Percentiles rank a stretch among this genome's conserved stretches.
Evolutionary conservation across 2,113 vertebrate genomes (phyloP).

Genomic region (Gopherus evgoodei): DNA sequence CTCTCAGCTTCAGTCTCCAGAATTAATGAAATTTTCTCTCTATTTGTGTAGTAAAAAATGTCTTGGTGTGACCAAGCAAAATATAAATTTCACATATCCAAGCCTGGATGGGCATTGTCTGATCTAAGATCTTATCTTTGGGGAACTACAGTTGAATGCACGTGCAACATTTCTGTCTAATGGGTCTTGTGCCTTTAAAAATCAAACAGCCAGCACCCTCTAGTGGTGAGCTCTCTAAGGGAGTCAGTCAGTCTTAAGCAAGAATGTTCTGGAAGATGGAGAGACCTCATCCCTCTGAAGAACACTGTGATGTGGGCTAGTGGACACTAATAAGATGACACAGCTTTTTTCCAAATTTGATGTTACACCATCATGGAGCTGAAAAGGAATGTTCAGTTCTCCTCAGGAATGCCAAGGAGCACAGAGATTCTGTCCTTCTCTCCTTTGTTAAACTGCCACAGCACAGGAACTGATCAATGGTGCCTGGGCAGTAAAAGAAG

Average conservation of each 20-base stretch:
- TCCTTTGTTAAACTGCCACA: neutral
- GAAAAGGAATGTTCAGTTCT: neutral
- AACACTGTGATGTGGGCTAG: neutral
- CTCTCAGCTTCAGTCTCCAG: neutral
- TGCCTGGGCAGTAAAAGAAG: neutral
- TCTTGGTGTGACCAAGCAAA: neutral
- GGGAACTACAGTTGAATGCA: neutral
- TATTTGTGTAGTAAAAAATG: rapidly evolving
- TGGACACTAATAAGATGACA: neutral
- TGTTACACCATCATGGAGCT: neutral
- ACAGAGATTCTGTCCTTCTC: neutral
- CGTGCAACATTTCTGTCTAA: neutral
- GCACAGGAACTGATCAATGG: neutral
- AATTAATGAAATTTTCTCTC: neutral
- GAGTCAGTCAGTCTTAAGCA: neutral
- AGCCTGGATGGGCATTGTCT: neutral
- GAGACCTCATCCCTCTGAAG: neutral
- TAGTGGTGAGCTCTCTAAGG: conserved; percentile 47
- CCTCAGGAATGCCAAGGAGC: neutral
- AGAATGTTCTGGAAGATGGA: conserved; percentile 60
- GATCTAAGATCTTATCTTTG: rapidly evolving
- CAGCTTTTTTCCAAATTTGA: rapidly evolving
- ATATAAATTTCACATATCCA: rapidly evolving
- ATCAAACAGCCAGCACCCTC: conserved; percentile 61
- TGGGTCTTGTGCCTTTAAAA: neutral